Evolutionary conservation across 2,888 invertebrate species (phyloP).

Genomic region (Elysia crispata): DNA sequence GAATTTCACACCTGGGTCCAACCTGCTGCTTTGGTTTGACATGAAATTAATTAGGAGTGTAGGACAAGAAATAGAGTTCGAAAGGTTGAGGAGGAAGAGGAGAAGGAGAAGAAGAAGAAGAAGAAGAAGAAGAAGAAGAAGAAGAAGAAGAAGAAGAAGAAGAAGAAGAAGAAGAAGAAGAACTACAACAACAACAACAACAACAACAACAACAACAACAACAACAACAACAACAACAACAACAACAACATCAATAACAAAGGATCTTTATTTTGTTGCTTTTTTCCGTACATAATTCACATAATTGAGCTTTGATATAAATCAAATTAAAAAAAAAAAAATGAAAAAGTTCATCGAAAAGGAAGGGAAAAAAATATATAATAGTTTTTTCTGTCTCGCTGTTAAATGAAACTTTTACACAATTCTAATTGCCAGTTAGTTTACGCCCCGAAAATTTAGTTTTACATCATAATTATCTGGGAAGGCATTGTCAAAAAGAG

Average conservation of each 20-base stretch:
- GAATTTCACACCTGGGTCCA: no score
- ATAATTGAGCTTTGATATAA: conserved; percentile 1
- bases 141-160: not conserved
- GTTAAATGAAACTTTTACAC: no score
- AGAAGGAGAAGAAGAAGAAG: conserved; percentile 1
- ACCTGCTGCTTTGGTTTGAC: no score
- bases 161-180: not conserved
- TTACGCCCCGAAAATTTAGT: no score
- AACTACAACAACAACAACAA: conserved; percentile 18
- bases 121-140: not conserved
- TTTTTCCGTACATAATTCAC: not conserved
- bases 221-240: not conserved
- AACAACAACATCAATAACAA: not conserved
- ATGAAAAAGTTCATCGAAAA: no score
- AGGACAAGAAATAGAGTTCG: not conserved
- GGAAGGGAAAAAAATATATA: no score
- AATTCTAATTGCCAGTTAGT: no score
- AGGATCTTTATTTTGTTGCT: not conserved
- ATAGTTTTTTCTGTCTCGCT: no score
- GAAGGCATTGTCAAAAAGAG: no score
- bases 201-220: conserved; percentile 3
- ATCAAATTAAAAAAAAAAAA: not conserved
- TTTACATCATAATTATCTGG: no score
- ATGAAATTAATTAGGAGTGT: not conserved
- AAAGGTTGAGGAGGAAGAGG: not conserved